Base-by-base conservation (phyloP, 2,888 invertebrate species). In the Athetis lepigone region DNA sequence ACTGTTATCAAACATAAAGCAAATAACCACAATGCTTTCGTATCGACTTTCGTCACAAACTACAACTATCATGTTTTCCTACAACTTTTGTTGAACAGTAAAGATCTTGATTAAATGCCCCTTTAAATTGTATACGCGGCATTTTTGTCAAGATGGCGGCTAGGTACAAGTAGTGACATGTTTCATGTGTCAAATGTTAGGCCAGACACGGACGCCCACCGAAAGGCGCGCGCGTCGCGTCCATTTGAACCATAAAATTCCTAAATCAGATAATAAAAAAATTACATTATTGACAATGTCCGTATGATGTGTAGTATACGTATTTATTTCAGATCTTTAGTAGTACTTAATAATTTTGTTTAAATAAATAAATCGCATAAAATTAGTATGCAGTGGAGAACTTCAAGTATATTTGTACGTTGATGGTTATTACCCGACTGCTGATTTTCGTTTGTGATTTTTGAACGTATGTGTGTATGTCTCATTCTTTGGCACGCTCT, bases 241-340 rank as follows among this genome's bases (percentile, higher is more conserved):
- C 79, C 72, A 81, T 88, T 87, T 80, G 64, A 73, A 80, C 78
- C 76, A 86, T 92, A 93, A 92, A 92, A 89, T 84, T 84, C 85
- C 84, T 80, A 88, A 89, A 89, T 89, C 85, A 81, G 86, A 85
- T 84, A 89, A 85, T 91, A 91, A 90, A 90, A 87, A 77, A 77
- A 81, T 84, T 68, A 91, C 87, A 88, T 91, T 91, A 91, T 90
- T 86, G 88, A 85, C 84, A 86, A 82, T 87, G 86, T 82, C 79
- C 73, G 63, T 79, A 75, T 76, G 81, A 82, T 77, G 75, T 77
- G 76, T 82, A 84, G 82, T 80, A 81, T 71, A 77, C 56, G 50
- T 13, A 59, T 60, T 64, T 64, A 50, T 33, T 47, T 27, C 3
- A 64, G 8, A 50, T 45, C 4, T 29, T 23, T 3, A n/a, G 11